phyloP scores from a whole-genome alignment of 2,113 vertebrate species.

The Lagopus leucura region DNA sequence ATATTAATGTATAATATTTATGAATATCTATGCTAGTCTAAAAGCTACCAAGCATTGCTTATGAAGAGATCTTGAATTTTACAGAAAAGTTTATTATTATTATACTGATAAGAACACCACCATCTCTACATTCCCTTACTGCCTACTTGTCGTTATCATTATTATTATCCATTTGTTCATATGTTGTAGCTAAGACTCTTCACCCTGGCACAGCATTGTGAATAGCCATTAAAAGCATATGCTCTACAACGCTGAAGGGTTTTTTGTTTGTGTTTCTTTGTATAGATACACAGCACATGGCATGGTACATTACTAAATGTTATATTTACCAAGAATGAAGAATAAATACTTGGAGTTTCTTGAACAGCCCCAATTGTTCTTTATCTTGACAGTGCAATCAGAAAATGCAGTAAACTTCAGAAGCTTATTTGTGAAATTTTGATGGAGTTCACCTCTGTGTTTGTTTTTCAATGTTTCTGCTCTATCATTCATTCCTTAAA shows the following conservation, averaged over 20 bases:
- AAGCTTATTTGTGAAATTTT: background rate
- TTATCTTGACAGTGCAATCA: background rate
- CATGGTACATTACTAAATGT: background rate
- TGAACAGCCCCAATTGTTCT: background rate
- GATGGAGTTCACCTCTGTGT: background rate
- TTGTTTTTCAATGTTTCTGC: background rate
- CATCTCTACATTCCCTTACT: background rate
- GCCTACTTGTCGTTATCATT: background rate
- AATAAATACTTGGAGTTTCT: background rate
- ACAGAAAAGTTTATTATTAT: background rate
- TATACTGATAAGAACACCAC: background rate
- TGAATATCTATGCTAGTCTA: background rate
- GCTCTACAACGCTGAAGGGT: background rate
- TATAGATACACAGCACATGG: rapidly evolving
- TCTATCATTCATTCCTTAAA: background rate
- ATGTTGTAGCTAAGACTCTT: background rate
- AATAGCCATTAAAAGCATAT: background rate
- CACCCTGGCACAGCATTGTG: background rate
- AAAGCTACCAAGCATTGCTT: background rate
- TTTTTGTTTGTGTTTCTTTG: background rate
- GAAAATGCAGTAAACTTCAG: background rate
- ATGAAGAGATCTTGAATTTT: background rate
- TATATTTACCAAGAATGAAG: background rate
- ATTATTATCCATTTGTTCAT: background rate
- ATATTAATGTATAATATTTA: background rate